Evolutionary conservation across 2,113 vertebrate genomes (phyloP).

Genomic region (Cryptomyrus ogoouensis): DNA sequence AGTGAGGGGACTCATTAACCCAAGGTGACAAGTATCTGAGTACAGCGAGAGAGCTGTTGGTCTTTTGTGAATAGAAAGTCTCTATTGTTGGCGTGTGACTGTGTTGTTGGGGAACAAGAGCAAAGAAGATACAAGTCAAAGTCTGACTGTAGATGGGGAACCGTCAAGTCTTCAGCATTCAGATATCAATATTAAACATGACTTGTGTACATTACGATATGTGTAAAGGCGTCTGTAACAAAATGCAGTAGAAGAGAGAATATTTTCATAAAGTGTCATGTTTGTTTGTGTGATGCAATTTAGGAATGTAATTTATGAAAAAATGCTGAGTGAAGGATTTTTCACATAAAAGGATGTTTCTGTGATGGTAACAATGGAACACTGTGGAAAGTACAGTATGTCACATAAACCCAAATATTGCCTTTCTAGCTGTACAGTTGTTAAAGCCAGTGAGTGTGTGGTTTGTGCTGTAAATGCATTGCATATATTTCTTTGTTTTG

Average conservation of each 20-base stretch:
- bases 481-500: background rate
- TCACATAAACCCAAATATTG: background rate
- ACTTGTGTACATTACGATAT: background rate
- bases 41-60: background rate
- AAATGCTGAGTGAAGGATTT: background rate
- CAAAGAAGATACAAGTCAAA: background rate
- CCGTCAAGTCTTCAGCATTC: background rate
- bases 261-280: background rate
- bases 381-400: background rate
- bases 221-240: background rate
- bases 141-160: background rate
- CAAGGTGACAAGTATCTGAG: background rate
- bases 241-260: background rate
- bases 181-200: background rate
- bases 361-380: background rate
- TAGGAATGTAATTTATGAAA: background rate
- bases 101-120: background rate
- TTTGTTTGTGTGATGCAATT: background rate
- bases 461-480: background rate
- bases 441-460: background rate
- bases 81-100: background rate
- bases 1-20: background rate
- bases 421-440: background rate
- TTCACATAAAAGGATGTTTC: background rate
- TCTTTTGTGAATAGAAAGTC: background rate